Evolutionary conservation across 2,113 vertebrate species (phyloP).

Genomic region (Paradoxurus hermaphroditus): DNA sequence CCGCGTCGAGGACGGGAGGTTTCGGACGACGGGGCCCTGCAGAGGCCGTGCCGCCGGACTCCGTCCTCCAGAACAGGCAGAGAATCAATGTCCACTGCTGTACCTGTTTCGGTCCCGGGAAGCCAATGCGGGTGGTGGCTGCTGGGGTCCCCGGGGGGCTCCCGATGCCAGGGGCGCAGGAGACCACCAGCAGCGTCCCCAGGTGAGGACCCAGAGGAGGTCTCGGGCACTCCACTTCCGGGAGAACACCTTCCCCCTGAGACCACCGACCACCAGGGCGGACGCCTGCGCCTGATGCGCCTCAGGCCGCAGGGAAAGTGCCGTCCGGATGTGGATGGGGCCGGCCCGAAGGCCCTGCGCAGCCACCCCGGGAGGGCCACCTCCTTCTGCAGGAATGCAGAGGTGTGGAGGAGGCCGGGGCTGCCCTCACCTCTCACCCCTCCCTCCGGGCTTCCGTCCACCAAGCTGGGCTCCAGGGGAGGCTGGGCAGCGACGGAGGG

Average conservation of each 20-base stretch:
- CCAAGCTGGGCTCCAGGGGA: too few species aligned
- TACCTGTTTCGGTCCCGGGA: neutral
- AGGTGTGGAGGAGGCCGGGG: neutral
- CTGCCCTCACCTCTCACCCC: neutral
- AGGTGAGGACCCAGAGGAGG: neutral
- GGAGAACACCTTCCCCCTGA: neutral
- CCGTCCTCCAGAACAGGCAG: neutral
- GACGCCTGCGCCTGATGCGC: too few species aligned
- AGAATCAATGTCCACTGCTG: fast-evolving
- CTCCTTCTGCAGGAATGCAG: neutral
- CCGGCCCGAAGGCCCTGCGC: too few species aligned
- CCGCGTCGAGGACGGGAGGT: fast-evolving
- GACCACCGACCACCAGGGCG: neutral
- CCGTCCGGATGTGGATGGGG: neutral
- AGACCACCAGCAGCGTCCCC: neutral
- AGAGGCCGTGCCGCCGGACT: fast-evolving
- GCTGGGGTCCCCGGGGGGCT: neutral
- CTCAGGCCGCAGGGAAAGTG: neutral
- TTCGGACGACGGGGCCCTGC: fast-evolving
- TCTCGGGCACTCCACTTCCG: neutral
- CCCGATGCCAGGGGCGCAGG: neutral
- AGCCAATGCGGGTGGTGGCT: fast-evolving
- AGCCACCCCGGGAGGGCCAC: too few species aligned
- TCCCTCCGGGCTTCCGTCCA: neutral
- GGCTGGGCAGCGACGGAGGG: neutral